These are phyloP conservation scores for Limnephilus auricula DNA, from an alignment of 2,888 invertebrate species.

Conservation along the genomic window DNA sequence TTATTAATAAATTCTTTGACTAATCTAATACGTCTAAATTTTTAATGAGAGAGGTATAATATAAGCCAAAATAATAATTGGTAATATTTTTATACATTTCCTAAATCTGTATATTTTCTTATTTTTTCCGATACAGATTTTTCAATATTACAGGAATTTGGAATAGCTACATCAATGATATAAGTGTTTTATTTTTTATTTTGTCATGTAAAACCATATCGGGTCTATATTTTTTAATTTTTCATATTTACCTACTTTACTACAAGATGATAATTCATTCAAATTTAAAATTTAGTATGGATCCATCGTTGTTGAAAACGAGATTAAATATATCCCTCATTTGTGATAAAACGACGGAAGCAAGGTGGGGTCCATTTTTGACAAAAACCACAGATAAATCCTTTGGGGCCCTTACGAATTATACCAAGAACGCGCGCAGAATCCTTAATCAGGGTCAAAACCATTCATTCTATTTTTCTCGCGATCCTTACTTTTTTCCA, in stretches of 20 bases:
- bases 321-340: background rate
- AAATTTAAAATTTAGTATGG: background rate
- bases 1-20: too few species aligned
- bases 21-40: too few species aligned
- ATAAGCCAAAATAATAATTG: too few species aligned
- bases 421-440: conserved; percentile 10
- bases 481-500: background rate
- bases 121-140: too few species aligned
- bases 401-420: conserved; percentile 7
- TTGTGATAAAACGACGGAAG: background rate
- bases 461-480: background rate
- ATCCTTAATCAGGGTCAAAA: conserved; percentile 18
- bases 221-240: too few species aligned
- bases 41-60: too few species aligned
- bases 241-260: background rate
- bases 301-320: background rate
- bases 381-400: background rate
- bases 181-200: too few species aligned
- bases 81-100: too few species aligned
- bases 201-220: too few species aligned
- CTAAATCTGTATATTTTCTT: too few species aligned
- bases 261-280: background rate
- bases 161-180: too few species aligned
- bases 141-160: too few species aligned
- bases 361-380: conserved; percentile 18